phyloP scores from a whole-genome alignment of 1,140 invertebrate species.

The Listronotus bonariensis region DNA sequence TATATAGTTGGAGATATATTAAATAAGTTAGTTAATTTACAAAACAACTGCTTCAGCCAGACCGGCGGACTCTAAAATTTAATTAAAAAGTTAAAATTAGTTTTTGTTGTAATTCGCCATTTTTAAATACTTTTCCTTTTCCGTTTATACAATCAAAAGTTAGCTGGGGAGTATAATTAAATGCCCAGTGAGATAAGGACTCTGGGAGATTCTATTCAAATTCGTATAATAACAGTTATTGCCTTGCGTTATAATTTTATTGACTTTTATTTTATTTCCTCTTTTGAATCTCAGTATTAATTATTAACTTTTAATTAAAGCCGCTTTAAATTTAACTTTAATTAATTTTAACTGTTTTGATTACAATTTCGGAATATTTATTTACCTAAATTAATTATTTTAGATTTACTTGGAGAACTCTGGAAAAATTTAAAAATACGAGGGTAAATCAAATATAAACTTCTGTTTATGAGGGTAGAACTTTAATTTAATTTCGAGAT shows the following conservation, averaged over 20 bases:
- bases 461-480: too few species aligned
- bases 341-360: conserved; percentile 5
- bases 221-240: conserved; percentile 42
- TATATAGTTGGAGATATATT: conserved; percentile 44
- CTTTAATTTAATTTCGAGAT: too few species aligned
- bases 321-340: background rate
- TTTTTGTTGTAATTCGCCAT: conserved; percentile 56
- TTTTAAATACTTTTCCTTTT: conserved; percentile 53
- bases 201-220: conserved; percentile 36
- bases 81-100: conserved; percentile 57
- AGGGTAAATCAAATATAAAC: too few species aligned
- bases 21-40: conserved; percentile 53
- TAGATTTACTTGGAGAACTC: too few species aligned
- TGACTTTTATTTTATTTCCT: conserved; percentile 28
- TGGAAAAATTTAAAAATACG: too few species aligned
- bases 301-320: conserved; percentile 29
- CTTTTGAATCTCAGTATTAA: background rate
- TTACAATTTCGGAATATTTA: too few species aligned
- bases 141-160: conserved; percentile 49
- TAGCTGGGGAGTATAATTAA: conserved; percentile 47
- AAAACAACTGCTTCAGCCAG: conserved; percentile 45
- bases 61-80: conserved; percentile 48
- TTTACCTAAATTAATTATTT: too few species aligned
- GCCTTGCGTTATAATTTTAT: conserved; percentile 39
- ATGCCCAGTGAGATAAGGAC: conserved; percentile 44